Evolutionary conservation across 2,113 vertebrate genomes (phyloP).

Genomic region (Odobenus rosmarus): DNA sequence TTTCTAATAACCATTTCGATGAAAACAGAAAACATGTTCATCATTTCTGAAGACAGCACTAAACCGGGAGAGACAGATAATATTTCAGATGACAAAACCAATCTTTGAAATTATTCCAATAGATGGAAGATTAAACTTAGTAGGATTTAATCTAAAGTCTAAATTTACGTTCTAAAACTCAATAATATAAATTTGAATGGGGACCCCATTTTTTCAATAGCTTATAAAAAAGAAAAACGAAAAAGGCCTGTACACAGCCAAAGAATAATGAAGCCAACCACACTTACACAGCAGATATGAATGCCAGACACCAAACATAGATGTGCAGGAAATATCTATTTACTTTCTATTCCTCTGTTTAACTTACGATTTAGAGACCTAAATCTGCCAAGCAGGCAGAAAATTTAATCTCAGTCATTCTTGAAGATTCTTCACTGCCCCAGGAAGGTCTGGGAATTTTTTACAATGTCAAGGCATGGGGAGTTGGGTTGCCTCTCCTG

Average conservation of each 20-base stretch:
- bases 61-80: not conserved
- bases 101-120: conserved; percentile 13
- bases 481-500: too few relatives aligned
- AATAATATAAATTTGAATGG: not conserved
- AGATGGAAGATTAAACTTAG: not conserved
- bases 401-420: not conserved
- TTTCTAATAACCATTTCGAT: not conserved
- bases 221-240: not conserved
- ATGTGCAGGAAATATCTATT: not conserved
- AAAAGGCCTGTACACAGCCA: not conserved
- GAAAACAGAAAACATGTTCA: not conserved
- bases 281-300: not conserved
- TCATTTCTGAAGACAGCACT: conserved; percentile 8
- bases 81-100: conserved; percentile 22
- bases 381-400: not conserved
- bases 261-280: not conserved
- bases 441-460: not conserved
- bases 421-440: not conserved
- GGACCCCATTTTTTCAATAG: not conserved
- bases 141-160: conserved; percentile 36
- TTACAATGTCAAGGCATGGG: not conserved
- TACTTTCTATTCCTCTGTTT: not conserved
- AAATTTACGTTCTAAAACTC: not conserved
- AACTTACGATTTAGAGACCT: not conserved
- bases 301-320: not conserved